phyloP scores from a whole-genome alignment of 2,888 invertebrate genomes.

The Neoascia interrupta region DNA sequence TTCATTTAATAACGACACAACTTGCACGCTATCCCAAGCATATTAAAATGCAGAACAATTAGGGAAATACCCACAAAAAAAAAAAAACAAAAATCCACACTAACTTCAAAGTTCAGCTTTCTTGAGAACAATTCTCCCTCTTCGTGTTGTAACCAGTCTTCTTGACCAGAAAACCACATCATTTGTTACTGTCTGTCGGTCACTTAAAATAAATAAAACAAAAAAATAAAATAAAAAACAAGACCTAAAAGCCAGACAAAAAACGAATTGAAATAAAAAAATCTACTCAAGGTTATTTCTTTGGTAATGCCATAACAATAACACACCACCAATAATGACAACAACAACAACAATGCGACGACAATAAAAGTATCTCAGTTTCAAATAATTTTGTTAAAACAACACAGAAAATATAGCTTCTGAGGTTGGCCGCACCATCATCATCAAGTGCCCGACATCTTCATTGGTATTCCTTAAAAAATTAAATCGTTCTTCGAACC shows the following conservation, averaged over 20 bases:
- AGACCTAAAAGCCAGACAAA: too few species aligned
- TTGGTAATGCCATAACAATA: background rate
- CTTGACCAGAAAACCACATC: conserved; percentile 1
- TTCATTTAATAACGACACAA: too few species aligned
- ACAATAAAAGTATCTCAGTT: conserved; percentile 3
- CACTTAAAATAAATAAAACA: background rate
- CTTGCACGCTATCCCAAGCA: too few species aligned
- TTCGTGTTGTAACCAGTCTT: background rate
- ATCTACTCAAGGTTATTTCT: conserved; percentile 15
- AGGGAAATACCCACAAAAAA: too few species aligned
- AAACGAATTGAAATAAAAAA: too few species aligned
- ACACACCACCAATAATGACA: background rate
- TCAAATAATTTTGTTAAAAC: background rate
- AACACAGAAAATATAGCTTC: background rate
- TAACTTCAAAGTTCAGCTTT: too few species aligned
- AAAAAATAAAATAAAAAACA: too few species aligned
- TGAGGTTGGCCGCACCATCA: background rate
- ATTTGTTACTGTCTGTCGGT: background rate
- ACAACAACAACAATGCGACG: background rate
- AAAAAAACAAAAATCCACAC: background rate
- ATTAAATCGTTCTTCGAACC: background rate
- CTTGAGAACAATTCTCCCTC: too few species aligned
- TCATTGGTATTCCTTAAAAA: conserved; percentile 3
- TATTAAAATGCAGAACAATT: too few species aligned
- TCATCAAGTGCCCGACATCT: background rate